Evolutionary conservation across 2,888 invertebrate genomes (phyloP), one percentile per base, ranked within the genome.

Genomic region (Glaucopsyche alexis): DNA sequence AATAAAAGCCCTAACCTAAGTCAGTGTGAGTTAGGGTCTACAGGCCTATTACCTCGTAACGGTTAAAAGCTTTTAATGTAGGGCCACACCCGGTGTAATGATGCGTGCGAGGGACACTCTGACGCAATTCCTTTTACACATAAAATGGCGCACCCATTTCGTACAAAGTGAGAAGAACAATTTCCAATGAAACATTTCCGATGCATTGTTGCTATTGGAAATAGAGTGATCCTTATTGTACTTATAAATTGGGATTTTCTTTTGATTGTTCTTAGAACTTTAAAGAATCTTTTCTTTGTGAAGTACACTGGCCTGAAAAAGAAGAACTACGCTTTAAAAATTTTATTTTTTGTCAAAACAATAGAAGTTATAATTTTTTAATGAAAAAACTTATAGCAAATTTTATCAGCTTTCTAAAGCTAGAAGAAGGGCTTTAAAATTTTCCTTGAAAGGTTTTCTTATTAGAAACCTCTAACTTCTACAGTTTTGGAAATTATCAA

Each of bases 91-190:
- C 66, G 67, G 55, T 29, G 74, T 73, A 77, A 75, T 76, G 75
- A 74, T 69, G 76, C 73, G 76, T 73, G 72, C 52, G 45, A 72
- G 75, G 75, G 71, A 71, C 72, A 69, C 69, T 45, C 66, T 66
- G 67, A 67, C 72, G 67, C 67, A 72, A 66, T 72, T 52, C 52
- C 67, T 72, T 67, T 67, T 66, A 72, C 67, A 67, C 72, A 49
- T 72, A 67, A 52, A 67, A 50, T 66, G 66, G 49, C 19, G 47
- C 29, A 38, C 29, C 60, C 64, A 47, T 72, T 50, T 47, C 38
- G 42, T n/a, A 29, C 60, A 29, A 60, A 60, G 60, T 60, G 60
- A 60, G 60, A 60, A 2, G 60, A 60, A 67, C 67, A 45, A 67
- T 67, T 67, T 66, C 66, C 66, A 66, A 66, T 42, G 45, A 16